Evolutionary conservation across 2,888 invertebrate species (phyloP), one percentile per base, ranked within the genome.

Genomic region (Mythimna loreyi): DNA sequence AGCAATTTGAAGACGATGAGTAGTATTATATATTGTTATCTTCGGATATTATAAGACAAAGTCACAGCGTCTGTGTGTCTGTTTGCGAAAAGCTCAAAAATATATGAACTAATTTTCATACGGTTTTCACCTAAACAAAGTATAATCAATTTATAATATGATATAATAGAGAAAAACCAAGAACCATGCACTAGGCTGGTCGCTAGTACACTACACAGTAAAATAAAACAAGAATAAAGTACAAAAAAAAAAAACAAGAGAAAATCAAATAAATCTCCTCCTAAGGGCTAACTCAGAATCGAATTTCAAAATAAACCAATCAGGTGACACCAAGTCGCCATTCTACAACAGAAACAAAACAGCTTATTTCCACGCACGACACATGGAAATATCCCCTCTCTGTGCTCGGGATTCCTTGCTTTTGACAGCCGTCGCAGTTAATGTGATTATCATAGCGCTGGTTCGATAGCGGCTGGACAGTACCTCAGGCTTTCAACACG

Each of bases 401-500:
- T 43, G 3, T n/a, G 40, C 40, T 40, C 13, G 11, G 16, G 40
- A 40, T 66, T 40, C 49, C 60, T 64, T 52, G 52, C 67, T 70
- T 83, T 82, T 82, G 82, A 77, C 72, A 70, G 52, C 33, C 64
- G 50, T 61, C 40, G 11, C 30, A 49, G 67, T 28, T 53, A 78
- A 78, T 49, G 19, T 19, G 50, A 80, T 83, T 84, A 84, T 61
- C 64, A 78, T 72, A 67, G 69, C 25, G 55, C 52, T 61, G 47
- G 45, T 58, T 50, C 50, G 7, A 60, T 72, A 52, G 64, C 40
- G 64, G 50, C 33, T n/a, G 72, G 68, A 67, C 59, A 71, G 52
- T 53, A 75, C 78, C 72, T 66, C 50, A 63, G 72, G 80, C 78
- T 84, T 84, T 82, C 69, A 84, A 56, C n/a, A n/a, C 80, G 49